Percentiles rank a stretch among this genome's conserved stretches.
These are phyloP conservation scores for Calyptommatus sinebrachiatus DNA, from an alignment of 2,113 vertebrate species.

Conservation along the genomic window DNA sequence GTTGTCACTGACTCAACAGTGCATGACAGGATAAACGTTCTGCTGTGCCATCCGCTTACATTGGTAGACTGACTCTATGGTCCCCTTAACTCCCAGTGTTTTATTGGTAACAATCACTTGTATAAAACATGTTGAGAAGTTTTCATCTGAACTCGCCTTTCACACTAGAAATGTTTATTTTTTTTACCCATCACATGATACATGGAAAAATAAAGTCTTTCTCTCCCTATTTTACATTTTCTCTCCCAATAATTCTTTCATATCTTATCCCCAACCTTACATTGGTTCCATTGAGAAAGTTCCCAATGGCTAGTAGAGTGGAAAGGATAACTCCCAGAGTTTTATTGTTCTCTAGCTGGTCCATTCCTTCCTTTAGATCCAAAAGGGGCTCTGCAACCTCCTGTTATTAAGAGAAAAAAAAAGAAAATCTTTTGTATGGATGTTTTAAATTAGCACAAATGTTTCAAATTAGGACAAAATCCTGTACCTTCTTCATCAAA, in stretches of 20 bases:
- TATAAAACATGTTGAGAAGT: too few species aligned
- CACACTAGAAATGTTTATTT: too few species aligned
- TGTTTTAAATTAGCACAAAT: conserved; percentile 43
- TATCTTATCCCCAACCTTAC: conserved; percentile 73
- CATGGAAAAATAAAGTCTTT: neutral
- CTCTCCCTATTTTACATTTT: neutral
- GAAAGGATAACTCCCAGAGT: conserved; percentile 92
- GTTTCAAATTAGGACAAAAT: conserved; percentile 44
- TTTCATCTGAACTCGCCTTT: too few species aligned
- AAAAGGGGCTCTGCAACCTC: conserved; percentile 95
- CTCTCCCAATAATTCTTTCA: neutral
- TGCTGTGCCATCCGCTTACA: too few species aligned
- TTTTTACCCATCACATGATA: too few species aligned
- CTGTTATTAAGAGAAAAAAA: conserved; percentile 67
- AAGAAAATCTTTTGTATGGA: conserved; percentile 27
- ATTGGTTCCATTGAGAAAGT: conserved; percentile 95
- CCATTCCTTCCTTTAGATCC: conserved; percentile 98
- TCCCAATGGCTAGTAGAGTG: conserved; percentile 92
- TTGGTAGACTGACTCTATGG: too few species aligned
- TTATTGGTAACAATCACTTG: too few species aligned
- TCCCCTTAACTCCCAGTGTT: too few species aligned
- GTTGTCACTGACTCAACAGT: too few species aligned
- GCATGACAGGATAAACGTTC: too few species aligned
- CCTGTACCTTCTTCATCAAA: conserved; percentile 33
- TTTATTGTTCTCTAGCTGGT: conserved; percentile 94